Evolutionary conservation across 2,888 invertebrate species (phyloP).

Genomic region (Mesorhabditis belari): DNA sequence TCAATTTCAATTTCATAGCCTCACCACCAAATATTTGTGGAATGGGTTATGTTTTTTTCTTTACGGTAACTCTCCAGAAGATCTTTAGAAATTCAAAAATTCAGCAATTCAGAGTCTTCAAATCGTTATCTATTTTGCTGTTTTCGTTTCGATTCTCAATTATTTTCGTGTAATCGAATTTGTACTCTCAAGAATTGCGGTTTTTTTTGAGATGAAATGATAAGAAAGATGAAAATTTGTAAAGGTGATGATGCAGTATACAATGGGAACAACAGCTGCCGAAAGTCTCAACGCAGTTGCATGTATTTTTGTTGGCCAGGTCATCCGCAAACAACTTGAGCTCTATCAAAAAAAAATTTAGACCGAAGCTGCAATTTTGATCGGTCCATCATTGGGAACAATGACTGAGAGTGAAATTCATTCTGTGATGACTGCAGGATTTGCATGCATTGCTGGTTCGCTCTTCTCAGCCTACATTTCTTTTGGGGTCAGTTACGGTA

Average conservation of each 20-base stretch:
- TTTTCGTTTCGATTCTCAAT: slow-evolving; percentile 79
- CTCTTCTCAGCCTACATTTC: slow-evolving; percentile 83
- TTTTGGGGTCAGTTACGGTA: slow-evolving; percentile 60
- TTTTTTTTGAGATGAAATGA: neutral
- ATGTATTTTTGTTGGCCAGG: slow-evolving; percentile 88
- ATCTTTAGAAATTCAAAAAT: neutral
- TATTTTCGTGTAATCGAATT: slow-evolving; percentile 81
- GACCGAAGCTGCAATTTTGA: slow-evolving; percentile 81
- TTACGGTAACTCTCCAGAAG: slow-evolving; percentile 61
- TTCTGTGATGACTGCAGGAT: slow-evolving; percentile 85
- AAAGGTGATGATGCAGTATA: slow-evolving; percentile 57
- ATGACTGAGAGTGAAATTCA: slow-evolving; percentile 82
- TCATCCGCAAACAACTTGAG: too few relatives aligned
- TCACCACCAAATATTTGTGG: neutral
- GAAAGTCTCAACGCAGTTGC: slow-evolving; percentile 86
- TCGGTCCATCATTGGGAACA: slow-evolving; percentile 74
- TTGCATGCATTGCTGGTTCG: slow-evolving; percentile 85
- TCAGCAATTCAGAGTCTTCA: slow-evolving; percentile 63
- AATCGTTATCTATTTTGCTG: slow-evolving; percentile 87
- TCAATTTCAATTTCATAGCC: neutral
- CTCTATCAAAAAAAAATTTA: too few relatives aligned
- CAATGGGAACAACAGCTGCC: slow-evolving; percentile 80
- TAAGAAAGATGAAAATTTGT: too few relatives aligned
- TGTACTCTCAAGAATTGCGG: slow-evolving; percentile 60
- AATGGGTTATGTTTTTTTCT: slow-evolving; percentile 68